Evolutionary conservation across 30 jellyfish, hydroid and myxozoan species (phyloP), one percentile per base, ranked within the genome.

Genomic region (Hydractinia echinata): DNA sequence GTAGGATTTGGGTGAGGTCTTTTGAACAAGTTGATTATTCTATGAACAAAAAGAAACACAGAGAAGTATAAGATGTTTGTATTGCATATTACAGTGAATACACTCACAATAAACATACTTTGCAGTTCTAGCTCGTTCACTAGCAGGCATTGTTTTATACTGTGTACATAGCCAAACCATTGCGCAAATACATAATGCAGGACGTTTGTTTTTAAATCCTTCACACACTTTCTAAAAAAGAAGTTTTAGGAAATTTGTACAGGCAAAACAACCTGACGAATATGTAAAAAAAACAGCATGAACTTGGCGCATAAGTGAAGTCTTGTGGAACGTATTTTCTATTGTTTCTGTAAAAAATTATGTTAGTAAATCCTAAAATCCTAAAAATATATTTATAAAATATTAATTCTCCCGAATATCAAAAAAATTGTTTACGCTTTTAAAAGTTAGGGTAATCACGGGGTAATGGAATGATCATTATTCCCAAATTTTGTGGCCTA

Each of bases 121-220:
- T 69, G 82, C 72, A 0, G 96, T 81, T 82, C 91, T 79, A 39
- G 77, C 98, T 21, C 96, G 78, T 66, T 91, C 92, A 62, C 72
- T 72, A 3, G 89, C 84, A 14, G 67, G 85, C 96, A 91, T 86
- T 44, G 95, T 84, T 7, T 82, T 87, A 80, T 79, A 91, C 61
- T 85, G 95, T 0, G 95, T 67, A 56, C 96, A 91, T 10, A 91
- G 70, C 95, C 95, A 86, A 9, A 88, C 78, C 72, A 90, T 91
- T 51, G 98, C 95, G 62, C 94, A 81, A 7, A 86, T 79, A 71
- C 96, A 91, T 70, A 91, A 55, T 4, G 98, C 98, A n/a, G 96
- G 98, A 61, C 96, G 85, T 73, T 91, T 91, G 89, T 91, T 91
- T 68, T 85, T 85, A 84, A 91, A 91, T 51, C 95, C 84, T 55